A percentile compares a stretch with the other conserved stretches of the same genome.
Conservation (phyloP, 1,140 invertebrate species). For the Oncopodura yosiiana region DNA sequence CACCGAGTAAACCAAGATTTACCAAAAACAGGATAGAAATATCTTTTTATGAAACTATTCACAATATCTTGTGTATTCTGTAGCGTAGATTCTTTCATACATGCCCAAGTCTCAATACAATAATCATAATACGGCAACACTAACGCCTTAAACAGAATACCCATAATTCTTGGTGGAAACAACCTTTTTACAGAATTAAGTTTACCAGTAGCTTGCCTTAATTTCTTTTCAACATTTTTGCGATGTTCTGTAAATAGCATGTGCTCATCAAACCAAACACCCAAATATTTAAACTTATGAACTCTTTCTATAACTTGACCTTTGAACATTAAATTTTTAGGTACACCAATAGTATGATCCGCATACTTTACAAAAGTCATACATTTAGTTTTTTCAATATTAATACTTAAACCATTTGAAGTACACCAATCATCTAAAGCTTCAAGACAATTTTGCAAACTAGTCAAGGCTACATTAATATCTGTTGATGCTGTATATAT, state of each 20-base stretch:
- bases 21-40: no score
- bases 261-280: background rate
- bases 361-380: no score
- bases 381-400: slow-evolving; percentile 3
- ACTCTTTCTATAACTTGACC: background rate
- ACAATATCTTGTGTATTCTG: no score
- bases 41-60: no score
- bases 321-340: background rate
- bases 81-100: no score
- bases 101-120: no score
- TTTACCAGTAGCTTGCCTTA: background rate
- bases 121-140: no score
- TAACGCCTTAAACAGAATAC: no score
- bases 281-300: background rate
- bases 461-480: background rate
- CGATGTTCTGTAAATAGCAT: background rate
- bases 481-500: background rate
- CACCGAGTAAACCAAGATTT: no score
- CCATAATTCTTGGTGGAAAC: no score
- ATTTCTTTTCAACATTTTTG: background rate
- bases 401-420: background rate
- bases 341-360: background rate
- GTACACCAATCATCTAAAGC: background rate
- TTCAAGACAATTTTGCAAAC: background rate
- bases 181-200: background rate